A percentile compares a stretch with the other conserved stretches of the same genome.
Conservation (phyloP, 1,140 invertebrate species). For the Drosophila sp. region DNA sequence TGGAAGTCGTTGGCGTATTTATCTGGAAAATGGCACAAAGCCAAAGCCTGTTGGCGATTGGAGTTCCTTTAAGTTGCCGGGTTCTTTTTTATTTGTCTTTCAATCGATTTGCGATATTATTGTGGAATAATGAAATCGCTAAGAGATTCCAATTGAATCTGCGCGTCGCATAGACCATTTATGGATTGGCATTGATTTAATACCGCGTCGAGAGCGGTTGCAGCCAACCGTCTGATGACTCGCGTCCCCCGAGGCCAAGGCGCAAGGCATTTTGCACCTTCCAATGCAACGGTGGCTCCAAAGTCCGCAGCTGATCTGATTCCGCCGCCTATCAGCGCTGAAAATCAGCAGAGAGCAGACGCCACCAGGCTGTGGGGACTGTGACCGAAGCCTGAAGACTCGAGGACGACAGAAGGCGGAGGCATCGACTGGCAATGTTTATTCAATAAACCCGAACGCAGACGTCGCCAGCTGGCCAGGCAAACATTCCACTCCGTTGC, state of each 20-base stretch:
- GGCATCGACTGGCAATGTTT: conserved; percentile 64
- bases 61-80: neutral
- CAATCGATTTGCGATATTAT: conserved; percentile 66
- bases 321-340: conserved; percentile 70
- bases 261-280: conserved; percentile 84
- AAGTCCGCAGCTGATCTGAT: conserved; percentile 78
- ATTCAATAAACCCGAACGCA: conserved; percentile 81
- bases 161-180: conserved; percentile 73
- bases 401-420: neutral
- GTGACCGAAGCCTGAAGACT: neutral
- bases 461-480: conserved; percentile 55
- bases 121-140: conserved; percentile 79
- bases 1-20: conserved; percentile 13
- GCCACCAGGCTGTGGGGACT: conserved; percentile 46
- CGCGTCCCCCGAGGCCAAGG: conserved; percentile 72
- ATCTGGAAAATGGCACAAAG: conserved; percentile 24
- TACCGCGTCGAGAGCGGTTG: conserved; percentile 55
- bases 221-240: conserved; percentile 38
- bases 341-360: conserved; percentile 68
- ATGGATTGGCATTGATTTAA: conserved; percentile 84
- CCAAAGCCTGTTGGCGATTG: conserved; percentile 11
- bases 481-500: conserved; percentile 6
- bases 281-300: conserved; percentile 50
- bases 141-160: conserved; percentile 77
- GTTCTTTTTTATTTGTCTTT: neutral